These are phyloP conservation scores for Laterallus jamaicensis DNA, from an alignment of 2,113 vertebrate species.

Conservation along the genomic window DNA sequence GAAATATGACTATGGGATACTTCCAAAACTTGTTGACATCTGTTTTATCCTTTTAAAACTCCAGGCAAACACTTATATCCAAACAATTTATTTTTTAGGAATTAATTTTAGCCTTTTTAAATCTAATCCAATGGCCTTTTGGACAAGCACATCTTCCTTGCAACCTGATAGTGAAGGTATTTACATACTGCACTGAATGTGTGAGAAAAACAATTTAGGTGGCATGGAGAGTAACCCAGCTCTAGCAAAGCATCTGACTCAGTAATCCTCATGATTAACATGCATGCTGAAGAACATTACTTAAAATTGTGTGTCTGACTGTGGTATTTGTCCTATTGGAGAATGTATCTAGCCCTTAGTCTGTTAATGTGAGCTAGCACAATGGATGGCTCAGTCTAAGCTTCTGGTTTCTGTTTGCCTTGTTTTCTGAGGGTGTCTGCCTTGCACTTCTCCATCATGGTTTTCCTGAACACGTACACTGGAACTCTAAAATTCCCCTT, in stretches of 20 bases:
- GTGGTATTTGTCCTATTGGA: not conserved
- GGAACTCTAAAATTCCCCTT: not conserved
- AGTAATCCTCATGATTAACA: conserved; percentile 66
- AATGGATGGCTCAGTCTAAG: not conserved
- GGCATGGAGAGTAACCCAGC: conserved; percentile 72
- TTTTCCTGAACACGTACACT: not conserved
- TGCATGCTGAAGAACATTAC: conserved; percentile 71
- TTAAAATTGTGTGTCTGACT: conserved; percentile 10
- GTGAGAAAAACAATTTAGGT: conserved; percentile 72
- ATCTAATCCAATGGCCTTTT: conserved; percentile 99
- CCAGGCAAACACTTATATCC: conserved; percentile 37
- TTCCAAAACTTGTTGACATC: not conserved
- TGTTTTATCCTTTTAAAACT: conserved; percentile 17
- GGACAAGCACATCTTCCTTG: conserved; percentile 89
- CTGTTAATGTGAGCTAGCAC: not conserved
- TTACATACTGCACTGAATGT: conserved; percentile 81
- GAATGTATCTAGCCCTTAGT: not conserved
- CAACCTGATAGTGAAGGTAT: conserved; percentile 93
- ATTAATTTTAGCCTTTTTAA: conserved; percentile 99
- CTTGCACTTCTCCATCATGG: not conserved
- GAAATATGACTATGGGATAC: not conserved
- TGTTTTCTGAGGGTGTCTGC: not conserved
- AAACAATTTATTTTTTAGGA: conserved; percentile 89
- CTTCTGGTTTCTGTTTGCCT: conserved; percentile 29
- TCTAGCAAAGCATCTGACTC: conserved; percentile 77